phyloP scores from a whole-genome alignment of 2,113 vertebrate genomes.

The Zosterops lateralis region DNA sequence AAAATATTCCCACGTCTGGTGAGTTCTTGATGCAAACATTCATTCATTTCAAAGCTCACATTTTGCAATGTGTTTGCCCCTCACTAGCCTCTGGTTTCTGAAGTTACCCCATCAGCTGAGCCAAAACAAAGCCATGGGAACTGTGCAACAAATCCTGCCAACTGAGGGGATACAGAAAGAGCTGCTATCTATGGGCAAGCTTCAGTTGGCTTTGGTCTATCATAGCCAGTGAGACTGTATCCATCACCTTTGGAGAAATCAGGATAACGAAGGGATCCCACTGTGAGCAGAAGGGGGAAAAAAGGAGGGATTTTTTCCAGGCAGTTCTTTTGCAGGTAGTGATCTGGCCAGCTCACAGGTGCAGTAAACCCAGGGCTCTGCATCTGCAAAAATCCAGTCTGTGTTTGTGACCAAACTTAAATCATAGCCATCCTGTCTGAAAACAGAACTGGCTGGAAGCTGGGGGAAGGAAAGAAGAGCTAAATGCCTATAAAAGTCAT shows the following conservation, averaged over 20 bases:
- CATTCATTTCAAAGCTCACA: background rate
- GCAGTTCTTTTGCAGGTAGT: background rate
- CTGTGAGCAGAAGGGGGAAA: background rate
- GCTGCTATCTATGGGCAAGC: background rate
- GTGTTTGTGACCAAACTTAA: background rate
- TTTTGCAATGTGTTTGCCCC: background rate
- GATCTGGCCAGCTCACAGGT: background rate
- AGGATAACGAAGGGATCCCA: background rate
- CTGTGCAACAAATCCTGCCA: background rate
- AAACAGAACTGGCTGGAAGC: background rate
- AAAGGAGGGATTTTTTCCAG: background rate
- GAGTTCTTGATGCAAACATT: background rate
- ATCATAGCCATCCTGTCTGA: conserved; percentile 2
- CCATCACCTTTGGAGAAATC: background rate
- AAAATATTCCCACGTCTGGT: background rate
- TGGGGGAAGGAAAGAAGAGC: conserved; percentile 31
- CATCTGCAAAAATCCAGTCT: background rate
- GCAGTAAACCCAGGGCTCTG: background rate
- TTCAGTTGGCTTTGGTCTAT: background rate
- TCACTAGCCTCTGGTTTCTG: background rate
- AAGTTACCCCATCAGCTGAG: background rate
- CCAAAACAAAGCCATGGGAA: background rate
- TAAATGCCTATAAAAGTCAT: conserved; percentile 60
- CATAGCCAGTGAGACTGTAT: background rate
- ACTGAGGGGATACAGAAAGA: background rate